Percentiles rank a stretch among this genome's conserved stretches.
These are phyloP conservation scores for Excalfactoria chinensis DNA, from an alignment of 2,113 vertebrate species.

Conservation along the genomic window DNA sequence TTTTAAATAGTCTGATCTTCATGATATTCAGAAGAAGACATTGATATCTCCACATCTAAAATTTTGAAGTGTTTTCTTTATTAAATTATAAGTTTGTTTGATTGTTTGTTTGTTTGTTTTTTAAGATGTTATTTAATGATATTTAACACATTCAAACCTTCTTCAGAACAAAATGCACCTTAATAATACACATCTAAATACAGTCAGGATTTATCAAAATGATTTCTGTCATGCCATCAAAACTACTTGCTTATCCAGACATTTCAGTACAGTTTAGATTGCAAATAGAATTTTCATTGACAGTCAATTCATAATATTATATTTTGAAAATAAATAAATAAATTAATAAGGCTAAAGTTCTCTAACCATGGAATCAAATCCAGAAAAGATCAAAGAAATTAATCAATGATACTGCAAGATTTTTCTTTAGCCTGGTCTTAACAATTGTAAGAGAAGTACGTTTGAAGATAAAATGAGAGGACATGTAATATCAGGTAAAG, in stretches of 20 bases:
- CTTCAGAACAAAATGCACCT: background rate
- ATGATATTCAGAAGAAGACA: background rate
- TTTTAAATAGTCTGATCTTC: background rate
- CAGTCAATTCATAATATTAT: background rate
- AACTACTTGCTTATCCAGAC: background rate
- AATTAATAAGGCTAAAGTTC: accelerated
- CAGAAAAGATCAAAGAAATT: background rate
- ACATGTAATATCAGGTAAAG: too few species aligned
- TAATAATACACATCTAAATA: background rate
- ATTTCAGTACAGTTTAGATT: background rate
- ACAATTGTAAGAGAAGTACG: background rate
- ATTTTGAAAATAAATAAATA: too few species aligned
- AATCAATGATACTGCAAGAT: background rate
- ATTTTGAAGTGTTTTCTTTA: background rate
- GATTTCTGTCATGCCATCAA: background rate
- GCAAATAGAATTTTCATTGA: background rate
- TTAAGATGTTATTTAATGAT: too few species aligned
- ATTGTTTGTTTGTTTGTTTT: background rate
- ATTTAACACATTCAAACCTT: background rate
- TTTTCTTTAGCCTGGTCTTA: background rate
- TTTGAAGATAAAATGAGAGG: background rate
- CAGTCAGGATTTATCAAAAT: background rate
- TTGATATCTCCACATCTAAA: background rate
- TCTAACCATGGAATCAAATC: background rate
- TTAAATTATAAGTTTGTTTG: background rate